Evolutionary conservation across 2,113 vertebrate genomes (phyloP), one percentile per base, ranked within the genome.

Genomic region (Amblyopsis rosae): DNA sequence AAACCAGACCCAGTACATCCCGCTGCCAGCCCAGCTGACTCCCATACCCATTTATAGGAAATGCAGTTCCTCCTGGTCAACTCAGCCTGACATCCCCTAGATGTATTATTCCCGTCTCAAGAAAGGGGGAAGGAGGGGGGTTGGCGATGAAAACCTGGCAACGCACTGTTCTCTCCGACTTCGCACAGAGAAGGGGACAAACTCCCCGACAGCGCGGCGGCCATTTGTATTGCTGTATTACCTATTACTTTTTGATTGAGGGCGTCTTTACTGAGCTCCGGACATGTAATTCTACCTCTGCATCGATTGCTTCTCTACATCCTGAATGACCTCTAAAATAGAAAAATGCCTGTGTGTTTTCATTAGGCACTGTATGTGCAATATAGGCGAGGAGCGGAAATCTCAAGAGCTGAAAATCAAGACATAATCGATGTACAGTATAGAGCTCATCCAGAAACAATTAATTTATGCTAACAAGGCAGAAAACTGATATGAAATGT

Each of bases 51-150:
- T 50, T 80, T 81, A 64, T 17, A 71, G 70, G 79, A 84, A 87
- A 87, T 72, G 13, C 61, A 78, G 73, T 82, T 60, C 67, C 69
- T 59, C 62, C 68, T 80, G 85, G 86, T 79, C 72, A 82, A 88
- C 75, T 26, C 70, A 53, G 46, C 10, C 67, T 51, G 51, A 71
- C 72, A 46, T 71, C 72, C 77, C 69, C 41, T 49, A 82, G 58
- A 80, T 17, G 59, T 49, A 73, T 17, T 65, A 32, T 58, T 59
- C 54, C 46, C 59, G 47, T 70, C 50, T 10, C n/a, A 8, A 12
- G 41, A 51, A 59, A 59, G 76, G 9, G 47, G 33, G 41, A 3
- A 13, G 51, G 13, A 26, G 26, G 54, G n/a, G 17, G 15, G 8
- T n/a, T 59, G 72, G 63, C 59, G 75, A 84, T 69, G 0, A 58